phyloP scores from a whole-genome alignment of 2,113 vertebrate genomes.

The Aldabrachelys gigantea region DNA sequence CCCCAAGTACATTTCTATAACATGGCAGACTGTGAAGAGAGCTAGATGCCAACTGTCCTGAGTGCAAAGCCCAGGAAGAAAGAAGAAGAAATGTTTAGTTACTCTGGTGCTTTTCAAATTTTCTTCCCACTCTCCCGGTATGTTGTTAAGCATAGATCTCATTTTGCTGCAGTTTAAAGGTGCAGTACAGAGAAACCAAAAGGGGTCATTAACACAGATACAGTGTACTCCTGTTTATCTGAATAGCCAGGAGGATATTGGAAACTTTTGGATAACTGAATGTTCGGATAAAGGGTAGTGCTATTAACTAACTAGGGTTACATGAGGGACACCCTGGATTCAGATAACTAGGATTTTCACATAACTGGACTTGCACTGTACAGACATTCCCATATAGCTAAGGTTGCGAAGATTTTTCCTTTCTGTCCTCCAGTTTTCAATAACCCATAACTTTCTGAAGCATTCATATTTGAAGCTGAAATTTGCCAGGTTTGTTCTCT shows the following conservation, averaged over 20 bases:
- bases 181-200: neutral
- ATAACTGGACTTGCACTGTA: too few species aligned
- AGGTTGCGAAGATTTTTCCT: neutral
- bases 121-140: neutral
- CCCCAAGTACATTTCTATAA: accelerated
- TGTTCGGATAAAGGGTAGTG: too few species aligned
- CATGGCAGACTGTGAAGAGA: neutral
- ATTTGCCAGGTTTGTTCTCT: neutral
- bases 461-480: neutral
- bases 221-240: too few species aligned
- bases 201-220: neutral
- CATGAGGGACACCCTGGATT: too few species aligned
- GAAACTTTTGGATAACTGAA: too few species aligned
- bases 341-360: too few species aligned
- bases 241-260: too few species aligned
- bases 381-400: neutral
- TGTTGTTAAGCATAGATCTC: neutral
- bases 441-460: neutral
- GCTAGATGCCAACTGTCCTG: neutral
- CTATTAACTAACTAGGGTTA: too few species aligned
- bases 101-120: neutral
- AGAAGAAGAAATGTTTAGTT: neutral
- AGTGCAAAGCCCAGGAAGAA: neutral
- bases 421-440: neutral
- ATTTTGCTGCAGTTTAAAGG: neutral